A percentile compares a stretch with the other conserved stretches of the same genome.
Conservation (phyloP, 1,140 invertebrate species). For the Sinonovacula constricta region DNA sequence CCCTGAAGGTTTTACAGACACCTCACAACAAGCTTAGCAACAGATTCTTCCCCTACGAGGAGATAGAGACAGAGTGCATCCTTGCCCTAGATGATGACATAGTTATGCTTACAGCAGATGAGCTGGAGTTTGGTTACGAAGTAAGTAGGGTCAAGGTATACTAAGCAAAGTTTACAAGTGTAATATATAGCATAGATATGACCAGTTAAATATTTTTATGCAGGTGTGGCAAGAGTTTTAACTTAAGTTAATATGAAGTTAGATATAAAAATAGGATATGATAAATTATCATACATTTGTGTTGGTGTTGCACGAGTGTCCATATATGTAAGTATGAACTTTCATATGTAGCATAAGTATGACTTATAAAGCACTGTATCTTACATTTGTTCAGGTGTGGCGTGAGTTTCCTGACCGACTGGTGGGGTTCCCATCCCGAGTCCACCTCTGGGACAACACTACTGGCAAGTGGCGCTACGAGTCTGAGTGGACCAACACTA, state of each 20-base stretch:
- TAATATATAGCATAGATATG: no score
- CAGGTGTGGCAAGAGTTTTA: no score
- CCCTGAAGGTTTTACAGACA: conserved; percentile 93
- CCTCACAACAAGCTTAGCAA: conserved; percentile 96
- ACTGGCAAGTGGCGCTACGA: conserved; percentile 91
- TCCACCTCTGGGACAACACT: conserved; percentile 77
- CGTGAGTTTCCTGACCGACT: conserved; percentile 96
- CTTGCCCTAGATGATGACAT: conserved; percentile 99
- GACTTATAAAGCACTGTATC: no score
- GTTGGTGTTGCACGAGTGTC: no score
- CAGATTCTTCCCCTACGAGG: conserved; percentile 96
- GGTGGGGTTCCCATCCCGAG: conserved; percentile 96
- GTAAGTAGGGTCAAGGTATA: no score
- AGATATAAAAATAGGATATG: no score
- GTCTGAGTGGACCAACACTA: conserved; percentile 98
- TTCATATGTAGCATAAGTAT: no score
- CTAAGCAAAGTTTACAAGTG: no score
- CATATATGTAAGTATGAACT: no score
- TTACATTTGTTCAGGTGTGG: conserved; percentile 92
- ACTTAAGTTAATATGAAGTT: no score
- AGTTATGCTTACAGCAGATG: conserved; percentile 97
- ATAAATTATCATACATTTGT: no score
- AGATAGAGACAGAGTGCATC: conserved; percentile 98
- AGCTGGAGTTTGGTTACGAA: conserved; percentile 99
- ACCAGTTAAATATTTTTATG: no score